Conservation (phyloP, 2,888 invertebrate species). For the Yponomeuta plumbellus region DNA sequence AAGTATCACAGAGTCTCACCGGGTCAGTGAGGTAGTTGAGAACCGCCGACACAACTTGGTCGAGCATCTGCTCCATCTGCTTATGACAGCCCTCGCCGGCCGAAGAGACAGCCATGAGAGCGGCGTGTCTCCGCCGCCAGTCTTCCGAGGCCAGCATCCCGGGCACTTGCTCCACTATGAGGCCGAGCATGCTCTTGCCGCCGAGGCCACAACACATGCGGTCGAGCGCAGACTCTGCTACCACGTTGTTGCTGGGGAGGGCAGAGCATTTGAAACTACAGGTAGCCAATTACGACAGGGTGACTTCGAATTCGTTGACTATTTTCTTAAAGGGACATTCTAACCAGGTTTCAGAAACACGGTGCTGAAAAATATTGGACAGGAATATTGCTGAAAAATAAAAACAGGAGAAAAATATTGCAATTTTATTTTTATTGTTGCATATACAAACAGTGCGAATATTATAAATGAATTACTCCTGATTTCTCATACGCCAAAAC, state of each 20-base stretch:
- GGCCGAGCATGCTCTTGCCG: conserved; percentile 91
- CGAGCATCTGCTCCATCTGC: conserved; percentile 97
- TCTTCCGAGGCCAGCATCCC: conserved; percentile 89
- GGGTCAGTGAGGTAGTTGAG: conserved; percentile 90
- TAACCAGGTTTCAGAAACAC: too few relatives aligned
- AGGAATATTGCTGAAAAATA: too few relatives aligned
- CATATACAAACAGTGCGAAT: too few relatives aligned
- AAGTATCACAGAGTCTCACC: conserved; percentile 63
- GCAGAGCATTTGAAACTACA: too few relatives aligned
- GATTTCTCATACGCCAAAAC: too few relatives aligned
- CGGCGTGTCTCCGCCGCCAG: conserved; percentile 96
- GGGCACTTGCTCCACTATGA: conserved; percentile 90
- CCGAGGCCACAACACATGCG: conserved; percentile 98
- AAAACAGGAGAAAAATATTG: too few relatives aligned
- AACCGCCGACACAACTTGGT: conserved; percentile 93
- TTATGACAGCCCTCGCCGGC: conserved; percentile 99
- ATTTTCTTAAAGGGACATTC: too few relatives aligned
- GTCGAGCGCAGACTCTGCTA: conserved; percentile 97
- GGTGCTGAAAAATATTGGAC: too few relatives aligned
- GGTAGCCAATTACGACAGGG: too few relatives aligned
- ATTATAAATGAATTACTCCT: too few relatives aligned
- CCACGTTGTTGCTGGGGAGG: conserved; percentile 87
- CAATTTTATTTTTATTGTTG: too few relatives aligned
- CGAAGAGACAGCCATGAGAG: conserved; percentile 98
- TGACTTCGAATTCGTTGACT: too few relatives aligned